phyloP scores from a whole-genome alignment of 2,888 invertebrate species.

The Subacronicta megacephala region DNA sequence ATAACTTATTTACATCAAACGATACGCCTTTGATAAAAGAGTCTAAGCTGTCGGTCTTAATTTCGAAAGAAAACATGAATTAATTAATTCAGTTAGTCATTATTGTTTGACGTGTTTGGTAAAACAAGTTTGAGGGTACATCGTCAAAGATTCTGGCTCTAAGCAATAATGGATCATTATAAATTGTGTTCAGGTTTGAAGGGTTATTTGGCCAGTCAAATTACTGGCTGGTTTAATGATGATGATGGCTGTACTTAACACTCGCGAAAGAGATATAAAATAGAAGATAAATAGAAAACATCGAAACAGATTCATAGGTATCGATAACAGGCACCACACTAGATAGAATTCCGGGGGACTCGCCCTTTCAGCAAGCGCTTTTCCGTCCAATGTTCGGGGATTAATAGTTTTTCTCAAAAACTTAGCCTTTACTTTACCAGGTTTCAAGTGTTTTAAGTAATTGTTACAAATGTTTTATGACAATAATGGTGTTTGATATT shows the following conservation, averaged over 20 bases:
- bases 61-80: too few species aligned
- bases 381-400: constrained; percentile 42
- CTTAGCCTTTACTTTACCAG: constrained; percentile 18
- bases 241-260: too few species aligned
- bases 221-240: too few species aligned
- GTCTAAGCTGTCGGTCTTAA: not conserved
- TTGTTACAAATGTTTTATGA: constrained; percentile 19
- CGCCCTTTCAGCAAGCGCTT: constrained; percentile 47
- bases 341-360: constrained; percentile 16
- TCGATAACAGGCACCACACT: constrained; percentile 28
- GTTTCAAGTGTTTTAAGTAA: constrained; percentile 23
- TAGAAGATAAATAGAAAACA: too few species aligned
- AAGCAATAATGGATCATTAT: too few species aligned
- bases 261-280: too few species aligned
- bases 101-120: not conserved
- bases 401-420: constrained; percentile 48
- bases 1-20: not conserved
- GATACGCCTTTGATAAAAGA: constrained; percentile 1
- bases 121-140: too few species aligned
- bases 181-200: too few species aligned
- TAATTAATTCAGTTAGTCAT: not conserved
- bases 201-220: too few species aligned
- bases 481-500: not conserved
- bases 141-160: too few species aligned
- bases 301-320: too few species aligned